Evolutionary conservation across 2,797 vertebrate genomes (phyloP), one percentile per base, ranked within the genome.

Genomic region (Meda fulgida): DNA sequence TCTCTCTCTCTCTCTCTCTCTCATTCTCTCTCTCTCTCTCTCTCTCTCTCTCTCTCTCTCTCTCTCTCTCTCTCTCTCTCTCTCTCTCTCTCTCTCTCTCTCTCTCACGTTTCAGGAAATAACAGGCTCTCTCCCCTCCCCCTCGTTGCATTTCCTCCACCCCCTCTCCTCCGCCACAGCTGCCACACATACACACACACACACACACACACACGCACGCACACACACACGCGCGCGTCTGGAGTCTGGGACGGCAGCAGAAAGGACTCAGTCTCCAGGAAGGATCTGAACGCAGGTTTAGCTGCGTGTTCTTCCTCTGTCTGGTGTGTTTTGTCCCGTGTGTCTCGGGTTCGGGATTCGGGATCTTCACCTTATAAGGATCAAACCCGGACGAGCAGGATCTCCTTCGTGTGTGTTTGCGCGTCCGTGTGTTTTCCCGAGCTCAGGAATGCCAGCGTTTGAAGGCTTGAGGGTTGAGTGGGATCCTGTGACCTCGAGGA

Each of bases 241-340:
- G 87, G 85, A 36, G 87, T 89, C 84, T 79, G 87, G 89, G 86
- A 84, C 78, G 60, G 80, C 71, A 85, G 80, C 80, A 60, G 80
- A 78, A 81, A 83, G 78, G 80, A 65, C 72, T n/a, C 63, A 72
- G 36, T 13, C 21, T 16, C 60, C 21, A 29, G 26, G 13, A 63
- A 29, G n/a, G 58, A 38, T 83, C 81, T 6, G 51, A 26, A n/a
- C 55, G 21, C n/a, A 26, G 10, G 14, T 43, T n/a, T 21, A 75
- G 53, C 75, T 29, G 43, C 26, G 5, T 23, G 23, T 65, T 38
- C 26, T 60, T 72, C 36, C 55, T 43, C 7, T 40, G 19, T 60
- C 23, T 29, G 67, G 23, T 31, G 67, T 13, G 38, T 46, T 34
- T 10, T 9, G 70, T 51, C 43, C 43, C 3, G 43, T 13, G 43